A percentile compares a stretch with the other conserved stretches of the same genome.
Evolutionary conservation across 2,797 vertebrate genomes (phyloP).

Genomic region (Oryzias sinensis): DNA sequence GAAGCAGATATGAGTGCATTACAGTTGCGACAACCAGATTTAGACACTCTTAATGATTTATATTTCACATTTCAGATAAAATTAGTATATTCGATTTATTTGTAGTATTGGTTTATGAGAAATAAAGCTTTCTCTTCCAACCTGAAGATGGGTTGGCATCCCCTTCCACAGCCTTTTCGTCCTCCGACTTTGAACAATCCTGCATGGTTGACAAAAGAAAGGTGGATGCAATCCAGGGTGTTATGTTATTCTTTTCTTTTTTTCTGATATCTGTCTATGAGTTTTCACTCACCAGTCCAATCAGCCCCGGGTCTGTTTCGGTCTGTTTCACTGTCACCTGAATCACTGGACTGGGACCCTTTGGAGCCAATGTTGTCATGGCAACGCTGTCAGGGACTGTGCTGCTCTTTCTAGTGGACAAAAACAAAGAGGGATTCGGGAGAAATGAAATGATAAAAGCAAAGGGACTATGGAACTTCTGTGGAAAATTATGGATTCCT

Average conservation of each 20-base stretch:
- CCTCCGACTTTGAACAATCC: constrained; percentile 77
- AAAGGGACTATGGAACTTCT: neutral
- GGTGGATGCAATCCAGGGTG: neutral
- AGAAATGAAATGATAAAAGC: constrained; percentile 11
- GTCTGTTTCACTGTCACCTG: constrained; percentile 84
- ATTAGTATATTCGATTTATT: neutral
- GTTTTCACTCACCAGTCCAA: constrained; percentile 75
- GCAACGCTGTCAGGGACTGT: constrained; percentile 75
- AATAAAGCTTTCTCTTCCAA: constrained; percentile 10
- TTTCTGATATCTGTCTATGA: neutral
- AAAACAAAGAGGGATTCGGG: neutral
- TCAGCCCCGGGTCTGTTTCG: constrained; percentile 75
- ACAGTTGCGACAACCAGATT: too few species aligned
- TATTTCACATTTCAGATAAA: too few species aligned
- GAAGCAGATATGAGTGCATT: too few species aligned
- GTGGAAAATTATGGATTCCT: constrained; percentile 7
- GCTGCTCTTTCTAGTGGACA: constrained; percentile 76
- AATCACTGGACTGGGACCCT: constrained; percentile 82
- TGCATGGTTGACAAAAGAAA: constrained; percentile 44
- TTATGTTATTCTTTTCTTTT: neutral
- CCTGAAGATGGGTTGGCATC: constrained; percentile 14
- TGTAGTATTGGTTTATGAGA: neutral
- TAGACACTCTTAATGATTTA: too few species aligned
- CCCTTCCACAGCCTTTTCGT: constrained; percentile 72
- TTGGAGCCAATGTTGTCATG: constrained; percentile 73